Base-by-base conservation (phyloP, 2,888 invertebrate genomes). In the Meteorus colon region DNA sequence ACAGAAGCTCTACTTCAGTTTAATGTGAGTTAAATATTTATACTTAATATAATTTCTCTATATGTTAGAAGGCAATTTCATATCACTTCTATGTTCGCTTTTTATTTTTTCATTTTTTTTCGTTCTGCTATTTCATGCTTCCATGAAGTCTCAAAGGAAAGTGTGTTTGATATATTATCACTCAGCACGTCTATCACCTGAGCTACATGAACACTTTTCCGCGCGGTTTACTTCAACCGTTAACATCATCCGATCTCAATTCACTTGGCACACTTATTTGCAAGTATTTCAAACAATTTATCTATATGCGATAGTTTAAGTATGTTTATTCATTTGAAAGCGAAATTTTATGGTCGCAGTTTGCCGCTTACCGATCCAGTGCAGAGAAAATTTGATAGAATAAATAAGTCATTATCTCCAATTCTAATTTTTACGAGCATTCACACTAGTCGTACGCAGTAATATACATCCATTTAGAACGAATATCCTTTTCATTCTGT, bases 91-190 rank as follows among this genome's bases (percentile, higher is more conserved):
- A 45, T 63, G 45, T 31, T 62, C 34, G 48, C 8, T 16, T 24
- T 69, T 24, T 24, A 24, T 24, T 62, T 14, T 37, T 19, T 29
- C 51, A 48, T 27, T 60, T 45, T 37, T 27, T 63, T 71, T 60
- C 16, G 45, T 45, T 41, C n/a, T 41, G 24, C 59, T 60, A 45
- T 62, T 66, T 60, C 48, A 67, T 45, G 59, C 24, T 6, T 59
- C 19, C 41, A 75, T 71, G 75, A 55, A 66, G 60, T 60, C 59
- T 67, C 60, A 55, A 67, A 71, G 65, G 75, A 71, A 66, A 75
- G 75, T 75, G 63, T 55, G 5, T n/a, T 16, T 59, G 63, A 75
- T 71, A 66, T 60, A 75, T 31, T 62, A 65, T 68, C 19, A 41
- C 24, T 37, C 66, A 62, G 59, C 62, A 31, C n/a, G 29, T 68